Conservation (phyloP, 2,888 invertebrate species). For the Drosophila affinis region DNA sequence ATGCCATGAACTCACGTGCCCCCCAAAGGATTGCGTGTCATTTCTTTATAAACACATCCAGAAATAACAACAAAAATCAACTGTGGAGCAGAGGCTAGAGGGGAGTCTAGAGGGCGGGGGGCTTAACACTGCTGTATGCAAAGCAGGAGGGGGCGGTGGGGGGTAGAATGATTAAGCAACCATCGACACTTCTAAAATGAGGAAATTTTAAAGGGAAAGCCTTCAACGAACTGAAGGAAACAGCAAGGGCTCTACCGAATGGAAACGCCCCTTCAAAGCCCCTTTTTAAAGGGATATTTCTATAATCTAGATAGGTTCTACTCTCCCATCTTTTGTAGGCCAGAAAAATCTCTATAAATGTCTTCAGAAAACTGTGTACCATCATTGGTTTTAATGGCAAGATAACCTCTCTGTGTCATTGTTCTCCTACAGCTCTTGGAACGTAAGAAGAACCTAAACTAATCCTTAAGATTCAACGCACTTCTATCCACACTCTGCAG, state of each 20-base stretch:
- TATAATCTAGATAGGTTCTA: no score
- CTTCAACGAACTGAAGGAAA: not conserved
- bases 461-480: no score
- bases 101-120: constrained; percentile 5
- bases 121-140: constrained; percentile 13
- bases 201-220: constrained; percentile 1
- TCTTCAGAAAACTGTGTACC: no score
- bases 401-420: no score
- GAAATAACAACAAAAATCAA: constrained; percentile 16
- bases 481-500: no score
- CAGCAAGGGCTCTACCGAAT: not conserved
- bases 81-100: not conserved
- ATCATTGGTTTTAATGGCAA: no score
- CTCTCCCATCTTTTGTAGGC: no score
- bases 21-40: constrained; percentile 79
- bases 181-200: constrained; percentile 35
- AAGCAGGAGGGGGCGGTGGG: constrained; percentile 6
- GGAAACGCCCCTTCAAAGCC: no score
- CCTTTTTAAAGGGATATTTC: no score
- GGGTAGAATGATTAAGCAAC: constrained; percentile 27
- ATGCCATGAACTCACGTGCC: constrained; percentile 45
- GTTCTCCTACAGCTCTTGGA: no score
- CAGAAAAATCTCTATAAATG: no score
- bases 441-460: no score
- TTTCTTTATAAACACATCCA: constrained; percentile 81